Percentiles rank a stretch among this genome's conserved stretches.
Evolutionary conservation across 2,113 vertebrate genomes (phyloP).

Genomic region (Chinchilla lanigera): DNA sequence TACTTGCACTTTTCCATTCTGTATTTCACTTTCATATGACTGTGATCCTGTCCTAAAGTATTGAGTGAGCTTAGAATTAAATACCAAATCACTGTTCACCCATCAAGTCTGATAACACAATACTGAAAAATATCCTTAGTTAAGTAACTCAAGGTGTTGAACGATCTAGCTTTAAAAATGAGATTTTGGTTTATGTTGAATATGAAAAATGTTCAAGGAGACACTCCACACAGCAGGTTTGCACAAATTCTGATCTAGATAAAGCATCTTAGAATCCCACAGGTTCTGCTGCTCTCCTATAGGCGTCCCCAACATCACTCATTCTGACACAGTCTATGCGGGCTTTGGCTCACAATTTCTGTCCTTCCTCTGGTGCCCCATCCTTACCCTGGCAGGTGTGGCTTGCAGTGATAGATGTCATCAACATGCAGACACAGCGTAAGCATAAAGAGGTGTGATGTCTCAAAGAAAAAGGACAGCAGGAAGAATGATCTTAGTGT

Average conservation of each 20-base stretch:
- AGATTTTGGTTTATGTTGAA: conserved; percentile 44
- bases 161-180: conserved; percentile 32
- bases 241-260: conserved; percentile 51
- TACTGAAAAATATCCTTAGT: not conserved
- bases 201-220: conserved; percentile 62
- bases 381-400: not conserved
- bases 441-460: not conserved
- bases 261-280: conserved; percentile 24
- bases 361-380: not conserved
- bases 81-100: not conserved
- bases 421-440: not conserved
- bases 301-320: not conserved
- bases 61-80: not conserved
- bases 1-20: not conserved
- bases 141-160: not conserved
- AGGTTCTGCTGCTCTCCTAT: not conserved
- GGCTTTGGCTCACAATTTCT: not conserved
- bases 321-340: conserved; percentile 46
- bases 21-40: not conserved
- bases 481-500: conserved; percentile 20
- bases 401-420: conserved; percentile 37
- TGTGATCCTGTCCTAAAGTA: conserved; percentile 16
- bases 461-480: not conserved
- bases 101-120: conserved; percentile 7
- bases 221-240: not conserved